Base-by-base conservation (phyloP, 2,113 vertebrate genomes). In the Corythornis vintsioides region DNA sequence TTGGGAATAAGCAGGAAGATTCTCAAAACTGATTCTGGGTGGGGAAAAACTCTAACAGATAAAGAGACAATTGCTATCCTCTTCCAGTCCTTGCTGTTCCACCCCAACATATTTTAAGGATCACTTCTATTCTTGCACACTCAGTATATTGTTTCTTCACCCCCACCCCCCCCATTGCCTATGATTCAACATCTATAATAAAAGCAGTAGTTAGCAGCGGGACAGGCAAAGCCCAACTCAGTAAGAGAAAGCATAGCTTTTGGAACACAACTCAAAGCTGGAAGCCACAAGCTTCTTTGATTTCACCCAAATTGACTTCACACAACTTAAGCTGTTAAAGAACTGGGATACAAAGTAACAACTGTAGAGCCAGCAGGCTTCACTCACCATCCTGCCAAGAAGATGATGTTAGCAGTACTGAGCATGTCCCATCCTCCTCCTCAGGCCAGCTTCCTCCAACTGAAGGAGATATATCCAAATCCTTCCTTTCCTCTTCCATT, bases 1-100 rank as follows among this genome's bases (percentile, higher is more conserved):
- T 92, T 80, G 42, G 61, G 76, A 93, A 82, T 90, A 75, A 70
- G 64, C 80, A 86, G 76, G 72, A 92, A 91, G 92, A 92, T 93
- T 76, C 76, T 91, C 20, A 81, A 87, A 48, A 73, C 24, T 67
- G 33, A 81, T 56, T 89, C 86, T 86, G 88, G 85, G 63, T 78
- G 42, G 60, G 42, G 74, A 79, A 88, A 76, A 67, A 16, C 33
- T 76, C 21, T 35, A 48, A 9, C n/a, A 88, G 86, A 92, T 86
- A 91, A 92, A 90, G 50, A 90, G 40, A 83, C 87, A 96, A 89
- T 83, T 72, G 15, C 38, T 88, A 25, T 72, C 75, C 50, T 84
- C 80, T 93, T 81, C 38, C 80, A 74, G 72, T 61, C 19, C 56
- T 74, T 26, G 22, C 61, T 56, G 3, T 83, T 91, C 88, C 76